phyloP scores from a whole-genome alignment of 2,888 invertebrate species.

The Drosophila tripunctata region DNA sequence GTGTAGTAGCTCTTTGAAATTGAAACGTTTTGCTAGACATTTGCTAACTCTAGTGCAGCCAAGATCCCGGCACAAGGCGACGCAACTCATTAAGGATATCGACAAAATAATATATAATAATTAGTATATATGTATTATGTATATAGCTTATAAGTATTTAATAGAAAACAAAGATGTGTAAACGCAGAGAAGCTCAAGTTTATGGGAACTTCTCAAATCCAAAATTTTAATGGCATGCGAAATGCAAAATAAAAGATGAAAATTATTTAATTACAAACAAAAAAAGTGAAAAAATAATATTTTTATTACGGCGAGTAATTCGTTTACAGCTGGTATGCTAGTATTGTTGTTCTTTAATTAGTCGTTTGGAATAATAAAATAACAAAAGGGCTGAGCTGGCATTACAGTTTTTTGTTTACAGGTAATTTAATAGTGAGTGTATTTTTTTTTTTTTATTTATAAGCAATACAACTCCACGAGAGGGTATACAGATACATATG shows the following conservation, averaged over 20 bases:
- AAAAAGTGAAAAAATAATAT: neutral
- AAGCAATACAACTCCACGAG: neutral
- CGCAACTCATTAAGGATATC: slow-evolving; percentile 39
- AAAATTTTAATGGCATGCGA: slow-evolving; percentile 55
- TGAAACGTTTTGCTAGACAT: slow-evolving; percentile 38
- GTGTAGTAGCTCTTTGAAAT: slow-evolving; percentile 57
- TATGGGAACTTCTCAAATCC: slow-evolving; percentile 55
- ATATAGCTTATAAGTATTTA: slow-evolving; percentile 54
- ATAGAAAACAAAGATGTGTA: slow-evolving; percentile 38
- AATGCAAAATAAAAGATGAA: slow-evolving; percentile 38
- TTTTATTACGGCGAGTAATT: neutral
- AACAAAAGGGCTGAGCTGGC: neutral
- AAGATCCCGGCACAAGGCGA: slow-evolving; percentile 40
- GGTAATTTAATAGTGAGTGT: neutral
- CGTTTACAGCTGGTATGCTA: neutral
- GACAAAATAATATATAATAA: slow-evolving; percentile 29
- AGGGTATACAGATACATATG: neutral
- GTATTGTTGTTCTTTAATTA: slow-evolving; percentile 6
- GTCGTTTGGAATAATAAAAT: neutral
- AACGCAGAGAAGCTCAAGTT: slow-evolving; percentile 37
- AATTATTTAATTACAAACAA: slow-evolving; percentile 54
- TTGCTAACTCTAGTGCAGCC: slow-evolving; percentile 43
- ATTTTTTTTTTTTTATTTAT: neutral
- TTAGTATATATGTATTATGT: slow-evolving; percentile 37
- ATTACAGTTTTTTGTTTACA: neutral